Base-by-base conservation (phyloP, 2,888 invertebrate species). In the Athrips mouffetella region DNA sequence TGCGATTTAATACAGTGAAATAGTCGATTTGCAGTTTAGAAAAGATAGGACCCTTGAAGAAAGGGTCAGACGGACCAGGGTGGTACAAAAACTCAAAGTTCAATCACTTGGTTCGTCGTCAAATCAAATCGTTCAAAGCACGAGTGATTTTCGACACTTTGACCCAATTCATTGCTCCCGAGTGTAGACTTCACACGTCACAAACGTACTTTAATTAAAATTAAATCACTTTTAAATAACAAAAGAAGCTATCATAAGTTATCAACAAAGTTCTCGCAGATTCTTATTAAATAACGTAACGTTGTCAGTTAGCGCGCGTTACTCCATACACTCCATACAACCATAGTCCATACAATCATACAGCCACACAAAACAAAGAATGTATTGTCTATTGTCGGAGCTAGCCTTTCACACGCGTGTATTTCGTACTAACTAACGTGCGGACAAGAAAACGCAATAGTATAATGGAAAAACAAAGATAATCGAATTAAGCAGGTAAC, bases 331-430 rank as follows among this genome's bases (percentile, higher is more conserved):
- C 25, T 27, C 16, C 40, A 40, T 41, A 41, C 20, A 45, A 47
- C 35, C 52, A 48, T 41, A 25, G 21, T 33, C 33, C 45, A 27
- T 31, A 42, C 35, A 47, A 37, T 42, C 50, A 29, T 35, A 44
- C 37, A 44, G 47, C 49, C 52, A 54, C 51, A 53, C 52, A 59
- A 63, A 65, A 76, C 78, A 80, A 80, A 78, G 73, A 58, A 53
- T 57, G 65, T 65, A 79, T 80, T 80, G 79, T 80, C 55, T 55
- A 80, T 80, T 80, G 79, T 78, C 72, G 52, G 52, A 48, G 42
- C 20, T 45, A 40, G 42, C 45, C 33, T 52, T 56, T 58, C 64
- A 57, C 58, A 64, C 62, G 60, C 54, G 54, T 62, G 60, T 63
- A 63, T 60, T 59, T 64, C 58, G 55, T 56, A 60, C 62, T 56